Percentiles rank a stretch among this genome's conserved stretches.
These are phyloP conservation scores for Morelia viridis DNA, from an alignment of 2,797 vertebrate genomes.

Conservation along the genomic window DNA sequence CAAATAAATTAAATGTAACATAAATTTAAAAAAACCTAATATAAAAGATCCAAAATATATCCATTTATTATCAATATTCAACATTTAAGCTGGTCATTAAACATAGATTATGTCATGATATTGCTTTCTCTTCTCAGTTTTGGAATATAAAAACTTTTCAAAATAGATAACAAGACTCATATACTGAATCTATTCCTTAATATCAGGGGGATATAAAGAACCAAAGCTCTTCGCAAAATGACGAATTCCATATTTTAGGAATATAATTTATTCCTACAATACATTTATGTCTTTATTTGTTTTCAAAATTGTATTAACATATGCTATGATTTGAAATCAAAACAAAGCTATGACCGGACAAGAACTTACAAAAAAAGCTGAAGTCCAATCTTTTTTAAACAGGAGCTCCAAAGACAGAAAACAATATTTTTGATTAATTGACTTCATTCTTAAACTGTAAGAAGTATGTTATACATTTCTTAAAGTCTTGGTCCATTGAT, in stretches of 20 bases:
- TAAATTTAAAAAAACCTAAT: no score
- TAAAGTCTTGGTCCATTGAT: neutral
- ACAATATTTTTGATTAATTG: neutral
- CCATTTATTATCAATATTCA: no score
- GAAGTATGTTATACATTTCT: neutral
- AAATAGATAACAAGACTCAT: neutral
- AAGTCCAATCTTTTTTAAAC: neutral
- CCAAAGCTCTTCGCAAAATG: neutral
- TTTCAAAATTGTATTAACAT: neutral
- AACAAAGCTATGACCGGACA: neutral
- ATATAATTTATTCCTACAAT: neutral
- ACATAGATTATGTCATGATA: neutral
- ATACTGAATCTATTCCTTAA: neutral
- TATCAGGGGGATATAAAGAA: neutral
- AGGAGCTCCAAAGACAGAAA: neutral
- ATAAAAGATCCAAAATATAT: no score
- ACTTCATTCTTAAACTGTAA: neutral
- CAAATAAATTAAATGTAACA: no score
- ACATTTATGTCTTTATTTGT: neutral
- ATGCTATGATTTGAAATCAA: neutral
- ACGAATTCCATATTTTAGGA: neutral
- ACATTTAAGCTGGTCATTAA: no score
- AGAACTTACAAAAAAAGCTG: neutral
- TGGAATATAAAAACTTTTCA: neutral
- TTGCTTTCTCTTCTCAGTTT: no score